phyloP scores from a whole-genome alignment of 2,113 vertebrate genomes.

The Malurus elegans region DNA sequence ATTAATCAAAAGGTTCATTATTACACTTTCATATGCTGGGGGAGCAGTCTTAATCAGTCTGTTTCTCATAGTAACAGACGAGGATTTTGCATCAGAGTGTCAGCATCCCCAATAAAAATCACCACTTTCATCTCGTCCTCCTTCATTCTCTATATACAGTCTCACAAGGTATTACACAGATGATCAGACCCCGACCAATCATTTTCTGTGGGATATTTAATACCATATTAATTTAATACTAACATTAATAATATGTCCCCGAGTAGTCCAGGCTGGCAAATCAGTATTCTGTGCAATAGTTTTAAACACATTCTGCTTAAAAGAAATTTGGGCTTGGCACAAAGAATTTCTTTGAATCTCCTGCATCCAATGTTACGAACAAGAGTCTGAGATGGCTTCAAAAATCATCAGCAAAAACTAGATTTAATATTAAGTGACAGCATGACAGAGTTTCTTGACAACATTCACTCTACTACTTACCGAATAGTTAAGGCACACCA shows the following conservation, averaged over 20 bases:
- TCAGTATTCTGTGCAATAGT: not conserved
- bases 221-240: not conserved
- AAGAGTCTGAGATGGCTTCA: not conserved
- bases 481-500: not conserved
- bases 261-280: not conserved
- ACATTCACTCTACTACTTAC: not conserved
- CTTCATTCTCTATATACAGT: not conserved
- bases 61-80: fast-evolving
- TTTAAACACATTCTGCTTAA: not conserved
- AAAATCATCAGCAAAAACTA: not conserved
- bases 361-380: not conserved
- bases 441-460: not conserved
- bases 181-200: not conserved
- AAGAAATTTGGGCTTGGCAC: not conserved
- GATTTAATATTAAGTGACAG: not conserved
- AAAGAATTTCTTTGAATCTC: not conserved
- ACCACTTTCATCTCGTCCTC: fast-evolving
- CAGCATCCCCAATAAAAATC: fast-evolving
- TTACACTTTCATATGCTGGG: not conserved
- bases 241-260: not conserved
- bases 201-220: not conserved
- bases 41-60: not conserved
- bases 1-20: not conserved
- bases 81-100: fast-evolving
- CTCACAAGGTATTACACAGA: not conserved